Evolutionary conservation across 2,113 vertebrate genomes (phyloP), one percentile per base, ranked within the genome.

Genomic region (Nicator chloris): DNA sequence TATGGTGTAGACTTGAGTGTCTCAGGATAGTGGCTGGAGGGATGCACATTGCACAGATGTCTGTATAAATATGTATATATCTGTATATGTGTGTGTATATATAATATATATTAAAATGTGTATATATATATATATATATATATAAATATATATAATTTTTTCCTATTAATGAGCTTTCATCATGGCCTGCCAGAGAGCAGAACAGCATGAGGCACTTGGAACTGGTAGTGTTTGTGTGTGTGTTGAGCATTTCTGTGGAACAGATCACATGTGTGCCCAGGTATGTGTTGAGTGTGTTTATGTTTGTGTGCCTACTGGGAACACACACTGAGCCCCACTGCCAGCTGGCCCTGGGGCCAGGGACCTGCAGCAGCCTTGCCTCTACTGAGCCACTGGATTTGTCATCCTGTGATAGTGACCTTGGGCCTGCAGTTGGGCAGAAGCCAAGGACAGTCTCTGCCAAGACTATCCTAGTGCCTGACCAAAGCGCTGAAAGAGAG

Each of bases 221-320:
- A 42, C 45, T 82, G n/a, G 15, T 26, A 85, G 19, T 35, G 23
- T 49, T 21, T 51, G 31, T 45, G 39, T 37, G 19, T 37, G 37
- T 82, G 44, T 39, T 49, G 42, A 61, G 42, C 0, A 0, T 71
- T 89, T 33, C 37, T 59, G 26, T 44, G 42, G 35, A 63, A 51
- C 26, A 30, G 50, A 35, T 24, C 80, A 28, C 0, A 0, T 9
- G 20, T 33, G 18, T 13, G 40, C 1, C 13, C 31, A 72, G 13
- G 6, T 35, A 26, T 7, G 26, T 63, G 33, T 6, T 69, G 51
- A 59, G 49, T 26, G 69, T 66, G 42, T 31, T 33, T 49, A 42
- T 93, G 57, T 56, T 61, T n/a, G 2, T 15, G 15, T 63, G 66
- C 66, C 37, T 22, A 2, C 31, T 40, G 81, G 47, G 31, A 49